A percentile compares a stretch with the other conserved stretches of the same genome.
These are phyloP conservation scores for Phoronis australis DNA, from an alignment of 2,888 invertebrate genomes.

Conservation along the genomic window DNA sequence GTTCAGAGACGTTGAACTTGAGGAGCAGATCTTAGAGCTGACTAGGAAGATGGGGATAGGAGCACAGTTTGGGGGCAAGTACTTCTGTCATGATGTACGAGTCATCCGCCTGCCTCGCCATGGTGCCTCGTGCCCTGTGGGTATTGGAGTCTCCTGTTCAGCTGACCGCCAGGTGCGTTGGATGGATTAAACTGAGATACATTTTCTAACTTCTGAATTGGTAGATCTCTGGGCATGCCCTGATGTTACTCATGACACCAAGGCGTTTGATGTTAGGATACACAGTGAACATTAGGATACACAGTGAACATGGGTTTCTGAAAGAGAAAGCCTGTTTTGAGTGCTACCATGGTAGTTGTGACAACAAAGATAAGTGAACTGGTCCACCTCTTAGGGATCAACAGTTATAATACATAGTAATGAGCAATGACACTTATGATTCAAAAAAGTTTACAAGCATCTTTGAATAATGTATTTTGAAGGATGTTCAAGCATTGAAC, in stretches of 20 bases:
- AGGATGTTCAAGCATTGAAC: too few relatives aligned
- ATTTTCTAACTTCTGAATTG: not conserved
- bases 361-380: not conserved
- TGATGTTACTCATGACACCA: too few relatives aligned
- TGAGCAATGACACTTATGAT: too few relatives aligned
- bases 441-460: too few relatives aligned
- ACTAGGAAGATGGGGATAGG: conserved; percentile 49
- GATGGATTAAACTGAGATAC: not conserved
- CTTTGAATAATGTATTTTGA: too few relatives aligned
- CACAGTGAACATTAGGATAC: too few relatives aligned
- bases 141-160: conserved; percentile 53
- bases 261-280: too few relatives aligned
- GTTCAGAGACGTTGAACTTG: conserved; percentile 46
- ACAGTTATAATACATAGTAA: too few relatives aligned
- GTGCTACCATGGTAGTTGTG: not conserved
- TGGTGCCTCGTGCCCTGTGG: conserved; percentile 53
- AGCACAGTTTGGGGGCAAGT: conserved; percentile 54
- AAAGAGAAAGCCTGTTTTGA: not conserved
- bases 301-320: too few relatives aligned
- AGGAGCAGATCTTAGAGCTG: conserved; percentile 40
- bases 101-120: conserved; percentile 51
- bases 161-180: conserved; percentile 49
- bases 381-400: too few relatives aligned
- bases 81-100: conserved; percentile 53
- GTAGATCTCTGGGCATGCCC: too few relatives aligned